Evolutionary conservation across 2,797 vertebrate species (phyloP).

Genomic region (Hybognathus amarus): DNA sequence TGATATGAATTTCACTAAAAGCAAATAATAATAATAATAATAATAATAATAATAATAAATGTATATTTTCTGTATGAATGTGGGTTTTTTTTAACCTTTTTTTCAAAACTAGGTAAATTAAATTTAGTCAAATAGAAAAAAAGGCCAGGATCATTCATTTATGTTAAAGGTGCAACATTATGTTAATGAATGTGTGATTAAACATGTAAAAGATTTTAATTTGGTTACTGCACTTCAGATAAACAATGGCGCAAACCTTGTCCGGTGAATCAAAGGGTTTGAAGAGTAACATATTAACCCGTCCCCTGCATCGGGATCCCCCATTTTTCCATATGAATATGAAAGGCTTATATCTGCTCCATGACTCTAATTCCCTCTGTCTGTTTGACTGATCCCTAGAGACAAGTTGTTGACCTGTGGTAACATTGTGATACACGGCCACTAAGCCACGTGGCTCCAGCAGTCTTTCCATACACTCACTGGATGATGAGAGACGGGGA

Average conservation of each 20-base stretch:
- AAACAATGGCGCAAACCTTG: slow-evolving; percentile 16
- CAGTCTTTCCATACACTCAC: slow-evolving; percentile 59
- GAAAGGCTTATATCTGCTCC: slow-evolving; percentile 54
- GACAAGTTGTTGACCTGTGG: slow-evolving; percentile 58
- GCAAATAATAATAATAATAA: neutral
- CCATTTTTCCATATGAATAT: slow-evolving; percentile 49
- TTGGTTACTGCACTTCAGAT: slow-evolving; percentile 35
- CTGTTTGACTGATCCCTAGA: slow-evolving; percentile 59
- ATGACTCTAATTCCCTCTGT: slow-evolving; percentile 60
- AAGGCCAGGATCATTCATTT: neutral
- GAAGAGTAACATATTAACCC: slow-evolving; percentile 39
- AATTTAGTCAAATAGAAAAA: neutral
- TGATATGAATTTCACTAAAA: neutral
- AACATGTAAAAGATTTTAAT: slow-evolving; percentile 29
- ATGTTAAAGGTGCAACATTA: slow-evolving; percentile 6
- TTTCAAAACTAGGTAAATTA: neutral
- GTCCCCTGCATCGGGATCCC: slow-evolving; percentile 19
- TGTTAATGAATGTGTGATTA: slow-evolving; percentile 24
- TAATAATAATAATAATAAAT: neutral
- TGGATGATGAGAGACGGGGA: slow-evolving; percentile 50
- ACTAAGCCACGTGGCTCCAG: slow-evolving; percentile 66
- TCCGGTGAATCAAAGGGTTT: slow-evolving; percentile 34
- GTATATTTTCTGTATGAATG: neutral
- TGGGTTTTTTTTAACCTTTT: neutral
- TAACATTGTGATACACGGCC: slow-evolving; percentile 64